phyloP scores from a whole-genome alignment of 2,113 vertebrate species.

The Saguinus midas region DNA sequence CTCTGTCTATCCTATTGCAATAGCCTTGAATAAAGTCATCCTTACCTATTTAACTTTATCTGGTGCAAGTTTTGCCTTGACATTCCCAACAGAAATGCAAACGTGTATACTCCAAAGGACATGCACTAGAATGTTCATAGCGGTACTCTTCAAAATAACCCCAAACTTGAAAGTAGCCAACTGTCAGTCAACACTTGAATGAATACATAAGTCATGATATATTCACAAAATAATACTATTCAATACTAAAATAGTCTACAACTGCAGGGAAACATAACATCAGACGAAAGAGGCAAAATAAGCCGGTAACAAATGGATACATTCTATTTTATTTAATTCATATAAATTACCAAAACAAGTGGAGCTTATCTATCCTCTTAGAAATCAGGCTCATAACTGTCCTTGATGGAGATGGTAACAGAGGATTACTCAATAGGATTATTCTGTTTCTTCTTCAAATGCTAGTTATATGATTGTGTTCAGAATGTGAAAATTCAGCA shows the following conservation, averaged over 20 bases:
- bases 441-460: not conserved
- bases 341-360: not conserved
- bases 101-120: not conserved
- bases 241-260: not conserved
- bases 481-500: constrained; percentile 4
- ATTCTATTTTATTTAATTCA: not conserved
- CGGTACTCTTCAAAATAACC: not conserved
- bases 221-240: constrained; percentile 1
- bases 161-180: not conserved
- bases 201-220: not conserved
- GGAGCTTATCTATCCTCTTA: not conserved
- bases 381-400: not conserved
- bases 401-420: not conserved
- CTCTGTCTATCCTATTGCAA: not conserved
- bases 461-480: not conserved
- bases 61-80: not conserved
- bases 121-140: not conserved
- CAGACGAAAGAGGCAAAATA: not conserved
- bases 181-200: not conserved
- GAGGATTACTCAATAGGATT: not conserved
- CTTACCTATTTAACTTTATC: not conserved
- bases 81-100: not conserved
- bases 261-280: not conserved
- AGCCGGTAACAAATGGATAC: not conserved
- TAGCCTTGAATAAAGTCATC: not conserved